Base-by-base conservation (phyloP, 2,113 vertebrate genomes). In the Accipiter virgatus region DNA sequence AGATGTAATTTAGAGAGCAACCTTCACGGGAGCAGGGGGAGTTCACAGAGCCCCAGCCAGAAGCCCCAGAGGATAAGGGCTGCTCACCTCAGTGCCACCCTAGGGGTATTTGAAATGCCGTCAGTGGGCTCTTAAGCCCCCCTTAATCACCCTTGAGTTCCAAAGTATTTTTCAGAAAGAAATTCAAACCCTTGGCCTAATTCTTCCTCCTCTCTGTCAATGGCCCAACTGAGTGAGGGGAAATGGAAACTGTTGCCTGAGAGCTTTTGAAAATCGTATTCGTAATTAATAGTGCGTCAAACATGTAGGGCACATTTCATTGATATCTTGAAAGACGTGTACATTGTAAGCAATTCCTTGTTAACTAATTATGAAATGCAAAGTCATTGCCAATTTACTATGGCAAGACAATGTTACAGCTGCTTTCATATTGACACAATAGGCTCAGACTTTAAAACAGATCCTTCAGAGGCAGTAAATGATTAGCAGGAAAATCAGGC, bases 321-420 rank as follows among this genome's bases (percentile, higher is more conserved):
- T 20, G 74, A 47, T 26, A 7, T 31, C 66, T 32, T 66, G 91
- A 94, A 52, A 87, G 92, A 61, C 42, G 0, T 9, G 29, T 6
- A 4, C 32, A 25, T 85, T 38, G 77, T 56, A 52, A 94, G 79
- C 5, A 16, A 65, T 40, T 85, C 85, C 81, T 80, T 16, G 53
- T 93, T 88, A 93, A 29, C 81, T 85, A 72, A 91, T 90, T 95
- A 90, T 45, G 90, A 92, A 96, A 95, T 38, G 71, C 79, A 70
- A 93, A 95, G 75, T 86, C 96, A 78, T 10, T 92, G 90, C 82
- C 90, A 83, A 62, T 90, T 86, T 50, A 43, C 85, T 71, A 58
- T 1, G 14, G 4, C 82, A 62, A 95, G 85, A 88, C 92, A 74
- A 81, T 19, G 50, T 26, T 29, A 47, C 71, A 83, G 95, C 95